Evolutionary conservation across 2,797 vertebrate genomes (phyloP), one percentile per base, ranked within the genome.

Genomic region (Chaunax sp.): DNA sequence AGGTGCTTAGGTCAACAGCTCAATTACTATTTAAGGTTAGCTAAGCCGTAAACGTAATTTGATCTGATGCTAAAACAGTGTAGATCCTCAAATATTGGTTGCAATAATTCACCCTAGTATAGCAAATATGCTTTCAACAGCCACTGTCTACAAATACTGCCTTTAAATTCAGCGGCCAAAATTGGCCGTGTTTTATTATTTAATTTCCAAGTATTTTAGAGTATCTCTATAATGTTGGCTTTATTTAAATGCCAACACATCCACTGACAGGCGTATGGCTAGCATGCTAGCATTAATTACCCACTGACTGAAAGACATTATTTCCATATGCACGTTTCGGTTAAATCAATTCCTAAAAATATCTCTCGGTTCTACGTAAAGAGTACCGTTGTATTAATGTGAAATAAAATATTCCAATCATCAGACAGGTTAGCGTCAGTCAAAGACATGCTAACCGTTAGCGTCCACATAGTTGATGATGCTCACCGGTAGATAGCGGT

Each of bases 401-500:
- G 1, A 52, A 1, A 43, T 7, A 28, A 43, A 26, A 38, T 0
- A 7, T 18, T 4, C 5, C 1, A 18, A 6, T 53, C 0, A 19
- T n/a, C 0, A 2, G 16, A 33, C 0, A 37, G 26, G 5, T 1
- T 51, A 37, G 7, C 41, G 25, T 51, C 22, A 45, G 47, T 33
- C 1, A 26, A 12, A 50, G 13, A 23, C 15, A 43, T 0, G 62
- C 30, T 57, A 79, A 51, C 43, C 2, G 69, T 68, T 84, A 75
- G 74, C 78, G 80, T 58, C 65, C 65, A 56, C 19, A 68, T 61
- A 13, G 41, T 23, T 63, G 51, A 22, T 66, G 84, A 52, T 69
- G 87, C 70, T 78, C 62, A 5, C 76, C 83, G 82, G 83, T 55
- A 78, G 18, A 83, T 87, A 91, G 75, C 90, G 85, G 84, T 64